phyloP scores from a whole-genome alignment of 2,888 invertebrate species.

The Thereva unica region DNA sequence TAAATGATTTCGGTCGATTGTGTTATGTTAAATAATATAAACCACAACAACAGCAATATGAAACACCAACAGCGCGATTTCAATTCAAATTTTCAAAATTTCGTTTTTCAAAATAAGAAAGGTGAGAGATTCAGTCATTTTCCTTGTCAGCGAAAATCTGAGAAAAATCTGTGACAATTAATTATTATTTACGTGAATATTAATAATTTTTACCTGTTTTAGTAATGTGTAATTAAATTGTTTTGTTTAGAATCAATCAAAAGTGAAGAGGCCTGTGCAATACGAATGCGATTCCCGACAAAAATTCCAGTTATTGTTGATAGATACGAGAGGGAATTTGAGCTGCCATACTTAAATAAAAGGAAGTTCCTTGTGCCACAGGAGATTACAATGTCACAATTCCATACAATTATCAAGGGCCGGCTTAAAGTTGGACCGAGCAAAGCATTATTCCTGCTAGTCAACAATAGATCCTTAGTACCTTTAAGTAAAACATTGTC shows the following conservation, averaged over 20 bases:
- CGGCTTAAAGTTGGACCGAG: constrained; percentile 61
- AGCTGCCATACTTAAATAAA: constrained; percentile 78
- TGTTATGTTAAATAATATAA: neutral
- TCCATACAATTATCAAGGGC: constrained; percentile 74
- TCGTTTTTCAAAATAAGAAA: constrained; percentile 29
- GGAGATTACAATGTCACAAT: constrained; percentile 87
- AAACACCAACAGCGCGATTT: constrained; percentile 39
- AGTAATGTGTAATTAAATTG: neutral
- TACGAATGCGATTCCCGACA: constrained; percentile 75
- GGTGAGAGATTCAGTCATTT: constrained; percentile 28
- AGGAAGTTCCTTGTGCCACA: constrained; percentile 87
- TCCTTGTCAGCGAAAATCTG: neutral
- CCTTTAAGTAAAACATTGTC: constrained; percentile 80
- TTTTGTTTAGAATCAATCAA: constrained; percentile 23
- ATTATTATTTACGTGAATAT: neutral
- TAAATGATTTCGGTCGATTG: constrained; percentile 33
- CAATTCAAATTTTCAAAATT: constrained; percentile 38
- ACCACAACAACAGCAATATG: constrained; percentile 38
- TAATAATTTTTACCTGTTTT: neutral
- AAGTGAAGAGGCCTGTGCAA: constrained; percentile 78
- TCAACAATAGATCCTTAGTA: constrained; percentile 80
- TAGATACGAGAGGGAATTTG: constrained; percentile 76
- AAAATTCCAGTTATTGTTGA: constrained; percentile 87
- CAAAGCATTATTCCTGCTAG: constrained; percentile 79
- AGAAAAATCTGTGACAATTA: too few species aligned